A percentile compares a stretch with the other conserved stretches of the same genome.
phyloP scores from a whole-genome alignment of 1,140 invertebrate genomes.

The Drosophila navojoa region DNA sequence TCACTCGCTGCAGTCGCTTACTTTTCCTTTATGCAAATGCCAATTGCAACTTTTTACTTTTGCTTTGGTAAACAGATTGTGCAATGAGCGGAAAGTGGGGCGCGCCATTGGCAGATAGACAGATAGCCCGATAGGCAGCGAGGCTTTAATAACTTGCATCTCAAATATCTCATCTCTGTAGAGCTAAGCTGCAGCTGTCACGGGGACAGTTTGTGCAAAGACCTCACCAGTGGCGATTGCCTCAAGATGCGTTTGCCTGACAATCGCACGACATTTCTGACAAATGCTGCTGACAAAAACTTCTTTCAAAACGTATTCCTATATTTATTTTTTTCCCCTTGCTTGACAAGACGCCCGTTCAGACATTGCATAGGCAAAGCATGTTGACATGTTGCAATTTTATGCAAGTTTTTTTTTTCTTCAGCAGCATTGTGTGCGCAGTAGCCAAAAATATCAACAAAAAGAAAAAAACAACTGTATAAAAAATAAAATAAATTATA shows the following conservation, averaged over 20 bases:
- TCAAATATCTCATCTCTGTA: slow-evolving; percentile 10
- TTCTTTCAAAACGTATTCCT: slow-evolving; percentile 28
- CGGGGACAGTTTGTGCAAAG: slow-evolving; percentile 34
- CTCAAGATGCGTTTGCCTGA: slow-evolving; percentile 60
- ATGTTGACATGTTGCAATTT: slow-evolving; percentile 68
- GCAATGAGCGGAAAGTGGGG: slow-evolving; percentile 49
- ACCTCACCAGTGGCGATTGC: slow-evolving; percentile 53
- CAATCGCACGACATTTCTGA: slow-evolving; percentile 78
- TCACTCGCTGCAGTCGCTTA: slow-evolving; percentile 67
- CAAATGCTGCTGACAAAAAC: slow-evolving; percentile 74
- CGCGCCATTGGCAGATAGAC: slow-evolving; percentile 9
- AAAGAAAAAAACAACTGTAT: slow-evolving; percentile 37
- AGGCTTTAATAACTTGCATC: slow-evolving; percentile 25
- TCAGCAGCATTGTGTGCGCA: slow-evolving; percentile 40
- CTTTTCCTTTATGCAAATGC: slow-evolving; percentile 78
- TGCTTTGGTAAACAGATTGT: slow-evolving; percentile 26
- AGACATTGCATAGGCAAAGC: slow-evolving; percentile 65
- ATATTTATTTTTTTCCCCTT: not conserved
- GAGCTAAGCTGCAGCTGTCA: slow-evolving; percentile 17
- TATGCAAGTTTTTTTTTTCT: slow-evolving; percentile 75
- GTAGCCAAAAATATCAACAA: slow-evolving; percentile 29
- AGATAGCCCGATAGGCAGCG: not conserved
- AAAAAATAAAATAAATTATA: slow-evolving; percentile 65
- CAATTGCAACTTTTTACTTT: slow-evolving; percentile 22
- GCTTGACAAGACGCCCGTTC: slow-evolving; percentile 46